Percentiles rank a stretch among this genome's conserved stretches.
These are phyloP conservation scores for Drosophila picticornis DNA, from an alignment of 2,888 invertebrate genomes.

Conservation along the genomic window DNA sequence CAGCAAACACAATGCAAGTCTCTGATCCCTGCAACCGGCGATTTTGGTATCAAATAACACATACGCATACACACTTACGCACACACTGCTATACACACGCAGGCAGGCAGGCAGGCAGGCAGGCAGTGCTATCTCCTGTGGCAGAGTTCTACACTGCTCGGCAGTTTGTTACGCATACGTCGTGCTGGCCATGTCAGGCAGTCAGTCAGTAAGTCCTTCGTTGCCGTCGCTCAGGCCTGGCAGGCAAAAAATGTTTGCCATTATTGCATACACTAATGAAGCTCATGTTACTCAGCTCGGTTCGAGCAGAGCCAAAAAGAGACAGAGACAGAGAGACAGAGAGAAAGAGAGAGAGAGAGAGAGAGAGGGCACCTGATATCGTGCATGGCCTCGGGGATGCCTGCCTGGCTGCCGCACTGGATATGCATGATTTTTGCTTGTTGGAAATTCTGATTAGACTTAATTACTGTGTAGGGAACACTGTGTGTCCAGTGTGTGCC, in stretches of 20 bases:
- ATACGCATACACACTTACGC: slow-evolving; percentile 2
- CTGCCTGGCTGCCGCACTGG: slow-evolving; percentile 37
- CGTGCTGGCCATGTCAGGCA: slow-evolving; percentile 61
- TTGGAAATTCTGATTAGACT: slow-evolving; percentile 80
- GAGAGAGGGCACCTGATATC: slow-evolving; percentile 40
- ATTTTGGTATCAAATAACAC: slow-evolving; percentile 74
- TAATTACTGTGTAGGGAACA: slow-evolving; percentile 72
- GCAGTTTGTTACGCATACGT: slow-evolving; percentile 69
- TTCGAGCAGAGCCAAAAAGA: background rate
- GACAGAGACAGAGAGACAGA: slow-evolving; percentile 1
- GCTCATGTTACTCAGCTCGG: slow-evolving; percentile 72
- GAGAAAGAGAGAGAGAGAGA: background rate
- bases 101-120: background rate
- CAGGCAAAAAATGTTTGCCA: slow-evolving; percentile 81
- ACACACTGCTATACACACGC: background rate
- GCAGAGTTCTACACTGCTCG: slow-evolving; percentile 26
- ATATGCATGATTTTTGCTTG: slow-evolving; percentile 80
- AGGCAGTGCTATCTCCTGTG: slow-evolving; percentile 11
- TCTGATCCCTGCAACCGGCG: slow-evolving; percentile 46
- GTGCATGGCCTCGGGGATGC: slow-evolving; percentile 34
- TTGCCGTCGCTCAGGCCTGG: slow-evolving; percentile 67
- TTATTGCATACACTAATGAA: slow-evolving; percentile 82
- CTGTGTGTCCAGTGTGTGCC: slow-evolving; percentile 40
- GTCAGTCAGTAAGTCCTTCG: slow-evolving; percentile 39
- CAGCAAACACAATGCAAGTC: slow-evolving; percentile 60